Conservation (phyloP, 2,797 vertebrate genomes). For the Danio albolineatus region DNA sequence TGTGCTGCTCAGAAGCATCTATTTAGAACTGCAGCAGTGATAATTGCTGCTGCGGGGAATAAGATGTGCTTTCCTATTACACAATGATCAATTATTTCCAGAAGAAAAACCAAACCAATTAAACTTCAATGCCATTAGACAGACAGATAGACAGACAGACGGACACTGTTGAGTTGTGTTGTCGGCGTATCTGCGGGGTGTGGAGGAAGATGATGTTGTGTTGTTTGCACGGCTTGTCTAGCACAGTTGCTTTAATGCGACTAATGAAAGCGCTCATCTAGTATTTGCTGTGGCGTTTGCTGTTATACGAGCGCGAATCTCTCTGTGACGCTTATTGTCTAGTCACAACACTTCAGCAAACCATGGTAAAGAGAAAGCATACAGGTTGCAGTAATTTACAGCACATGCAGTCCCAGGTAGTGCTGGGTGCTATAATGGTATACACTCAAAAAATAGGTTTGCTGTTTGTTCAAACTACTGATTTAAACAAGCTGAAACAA, state of each 20-base stretch:
- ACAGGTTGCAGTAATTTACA: background rate
- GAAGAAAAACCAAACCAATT: background rate
- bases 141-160: background rate
- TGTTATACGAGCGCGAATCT: background rate
- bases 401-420: background rate
- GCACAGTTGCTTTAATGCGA: constrained; percentile 63
- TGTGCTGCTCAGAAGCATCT: constrained; percentile 29
- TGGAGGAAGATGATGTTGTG: constrained; percentile 5
- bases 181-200: constrained; percentile 8
- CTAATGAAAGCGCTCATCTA: constrained; percentile 65
- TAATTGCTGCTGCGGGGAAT: constrained; percentile 36
- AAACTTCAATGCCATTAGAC: background rate
- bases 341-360: constrained; percentile 27
- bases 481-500: no score
- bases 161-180: background rate
- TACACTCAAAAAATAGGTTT: no score
- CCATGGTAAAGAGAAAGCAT: background rate
- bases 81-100: constrained; percentile 14
- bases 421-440: no score
- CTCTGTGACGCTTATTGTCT: constrained; percentile 10
- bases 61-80: background rate
- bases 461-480: no score
- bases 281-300: constrained; percentile 51
- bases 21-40: constrained; percentile 54
- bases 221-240: constrained; percentile 61